Evolutionary conservation across 2,113 vertebrate species (phyloP), one percentile per base, ranked within the genome.

Genomic region (Macrotis lagotis): DNA sequence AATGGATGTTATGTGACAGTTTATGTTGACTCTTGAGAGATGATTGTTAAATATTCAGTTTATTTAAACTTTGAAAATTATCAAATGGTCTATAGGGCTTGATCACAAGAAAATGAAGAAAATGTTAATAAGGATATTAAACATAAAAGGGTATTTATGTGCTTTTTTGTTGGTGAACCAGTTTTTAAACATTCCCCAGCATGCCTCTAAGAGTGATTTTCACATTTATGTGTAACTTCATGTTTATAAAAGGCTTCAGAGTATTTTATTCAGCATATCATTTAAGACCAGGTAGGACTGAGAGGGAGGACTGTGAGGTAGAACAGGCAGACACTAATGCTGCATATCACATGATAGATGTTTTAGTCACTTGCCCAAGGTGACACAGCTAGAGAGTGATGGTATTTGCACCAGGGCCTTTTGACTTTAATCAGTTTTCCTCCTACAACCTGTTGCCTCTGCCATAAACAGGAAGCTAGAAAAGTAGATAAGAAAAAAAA

Each of bases 311-410:
- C 44, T n/a, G 11, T 4, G 19, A 48, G 14, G 10, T 91, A 53
- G 44, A 47, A 3, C 3, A 3, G 55, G 55, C 9, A 59, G 28
- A 11, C 5, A 66, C 0, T 59, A 12, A 31, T 26, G 19, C 2
- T 26, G 7, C 28, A 26, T 44, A 1, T 3, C n/a, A 2, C 92
- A 90, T 66, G 49, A 89, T 44, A 92, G 11, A 50, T 48, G 11
- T 31, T 88, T 88, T 90, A 37, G 91, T 28, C 48, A 90, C 90
- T 88, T 93, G n/a, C 49, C 91, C 31, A 92, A 94, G 9, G 25
- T 24, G 48, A 74, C 22, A 4, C 12, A 89, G 89, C 28, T 66
- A 51, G 93, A 94, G 88, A 50, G 50, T 53, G 8, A 25, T 26
- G 24, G n/a, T 92, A 93, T 19, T 24, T 11, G 55, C n/a, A 48